A percentile compares a stretch with the other conserved stretches of the same genome.
Evolutionary conservation across 2,797 vertebrate species (phyloP).

Genomic region (Centroberyx gerrardi): DNA sequence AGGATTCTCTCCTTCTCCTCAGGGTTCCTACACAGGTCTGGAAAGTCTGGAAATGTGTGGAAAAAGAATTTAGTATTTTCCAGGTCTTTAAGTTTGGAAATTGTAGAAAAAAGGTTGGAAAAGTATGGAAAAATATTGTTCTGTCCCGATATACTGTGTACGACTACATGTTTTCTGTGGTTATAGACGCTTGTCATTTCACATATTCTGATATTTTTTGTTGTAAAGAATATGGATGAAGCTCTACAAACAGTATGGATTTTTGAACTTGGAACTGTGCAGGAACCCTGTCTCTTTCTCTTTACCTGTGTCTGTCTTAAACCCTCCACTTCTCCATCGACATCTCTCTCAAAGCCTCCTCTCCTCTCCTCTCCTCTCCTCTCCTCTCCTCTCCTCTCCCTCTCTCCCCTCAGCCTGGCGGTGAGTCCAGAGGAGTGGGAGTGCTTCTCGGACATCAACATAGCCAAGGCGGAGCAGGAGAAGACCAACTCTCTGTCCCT

Average conservation of each 20-base stretch:
- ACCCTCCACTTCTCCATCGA: no score
- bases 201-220: no score
- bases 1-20: no score
- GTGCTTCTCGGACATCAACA: constrained; percentile 87
- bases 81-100: background rate
- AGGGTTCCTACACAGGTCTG: background rate
- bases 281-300: background rate
- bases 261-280: background rate
- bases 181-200: no score
- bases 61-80: background rate
- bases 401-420: constrained; percentile 61
- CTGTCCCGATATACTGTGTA: no score
- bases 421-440: constrained; percentile 90
- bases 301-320: no score
- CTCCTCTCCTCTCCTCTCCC: background rate
- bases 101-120: background rate
- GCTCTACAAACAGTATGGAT: no score
- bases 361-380: background rate
- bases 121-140: no score
- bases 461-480: constrained; percentile 91
- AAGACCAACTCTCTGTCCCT: constrained; percentile 87
- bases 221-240: no score
- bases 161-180: no score
- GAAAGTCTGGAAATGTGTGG: background rate
- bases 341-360: no score